Percentiles rank a stretch among this genome's conserved stretches.
Conservation (phyloP, 53 echinoderm and acorn worm genomes). For the Stichopus horrens region DNA sequence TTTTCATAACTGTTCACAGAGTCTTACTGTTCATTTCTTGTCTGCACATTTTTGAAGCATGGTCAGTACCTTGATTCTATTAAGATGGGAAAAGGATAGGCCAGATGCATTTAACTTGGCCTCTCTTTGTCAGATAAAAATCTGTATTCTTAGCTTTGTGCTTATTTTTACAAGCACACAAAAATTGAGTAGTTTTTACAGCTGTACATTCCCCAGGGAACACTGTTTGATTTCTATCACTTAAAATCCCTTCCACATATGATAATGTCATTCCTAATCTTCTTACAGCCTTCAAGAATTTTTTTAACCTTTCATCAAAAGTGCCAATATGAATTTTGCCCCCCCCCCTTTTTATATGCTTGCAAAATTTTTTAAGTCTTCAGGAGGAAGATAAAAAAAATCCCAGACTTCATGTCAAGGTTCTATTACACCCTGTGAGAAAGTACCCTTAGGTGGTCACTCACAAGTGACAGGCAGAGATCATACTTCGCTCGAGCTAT, state of each 20-base stretch:
- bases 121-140: too few species aligned
- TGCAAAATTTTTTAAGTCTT: not conserved
- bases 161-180: not conserved
- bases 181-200: constrained; percentile 25
- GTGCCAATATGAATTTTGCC: not conserved
- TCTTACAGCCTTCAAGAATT: not conserved
- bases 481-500: not conserved
- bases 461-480: not conserved
- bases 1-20: too few species aligned
- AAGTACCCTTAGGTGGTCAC: not conserved
- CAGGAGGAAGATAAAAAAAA: not conserved
- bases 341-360: not conserved
- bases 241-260: not conserved
- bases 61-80: too few species aligned
- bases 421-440: not conserved
- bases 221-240: constrained; percentile 10
- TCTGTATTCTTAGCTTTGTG: too few species aligned
- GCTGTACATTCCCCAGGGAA: constrained; percentile 28
- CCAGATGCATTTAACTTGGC: too few species aligned
- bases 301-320: not conserved
- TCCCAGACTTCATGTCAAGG: constrained; percentile 10
- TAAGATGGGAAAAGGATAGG: too few species aligned
- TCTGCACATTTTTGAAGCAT: too few species aligned
- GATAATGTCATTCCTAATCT: constrained; percentile 3
- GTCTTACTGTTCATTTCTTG: too few species aligned